Percentiles rank a stretch among this genome's conserved stretches.
phyloP scores from a whole-genome alignment of 1,140 invertebrate genomes.

The Drosophila miranda region DNA sequence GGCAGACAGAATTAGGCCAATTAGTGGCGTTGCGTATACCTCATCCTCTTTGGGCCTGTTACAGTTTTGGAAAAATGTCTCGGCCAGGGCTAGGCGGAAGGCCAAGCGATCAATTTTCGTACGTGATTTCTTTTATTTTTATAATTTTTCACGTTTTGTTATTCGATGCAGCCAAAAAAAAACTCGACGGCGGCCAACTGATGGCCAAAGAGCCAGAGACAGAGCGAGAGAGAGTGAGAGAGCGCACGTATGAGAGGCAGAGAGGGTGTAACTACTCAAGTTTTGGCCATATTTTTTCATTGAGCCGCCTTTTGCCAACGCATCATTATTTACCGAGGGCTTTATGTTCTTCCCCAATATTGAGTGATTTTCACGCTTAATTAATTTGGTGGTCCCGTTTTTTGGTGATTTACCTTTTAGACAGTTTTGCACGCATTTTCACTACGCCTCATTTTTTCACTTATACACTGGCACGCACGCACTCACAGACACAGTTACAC shows the following conservation, averaged over 20 bases:
- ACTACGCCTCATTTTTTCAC: slow-evolving; percentile 78
- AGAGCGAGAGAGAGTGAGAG: slow-evolving; percentile 4
- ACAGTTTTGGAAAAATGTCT: slow-evolving; percentile 21
- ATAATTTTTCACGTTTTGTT: slow-evolving; percentile 47
- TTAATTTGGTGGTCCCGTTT: slow-evolving; percentile 20
- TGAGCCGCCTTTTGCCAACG: slow-evolving; percentile 60
- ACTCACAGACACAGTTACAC: slow-evolving; percentile 68
- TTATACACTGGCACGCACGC: slow-evolving; percentile 57
- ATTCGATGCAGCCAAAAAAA: slow-evolving; percentile 33
- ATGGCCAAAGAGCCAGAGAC: slow-evolving; percentile 7
- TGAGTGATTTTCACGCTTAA: slow-evolving; percentile 5
- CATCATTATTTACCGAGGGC: slow-evolving; percentile 31
- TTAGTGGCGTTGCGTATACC: slow-evolving; percentile 16
- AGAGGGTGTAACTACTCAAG: slow-evolving; percentile 44
- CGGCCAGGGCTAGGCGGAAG: slow-evolving; percentile 4
- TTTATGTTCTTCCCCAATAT: slow-evolving; percentile 4
- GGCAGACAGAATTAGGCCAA: slow-evolving; percentile 27
- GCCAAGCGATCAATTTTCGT: slow-evolving; percentile 41
- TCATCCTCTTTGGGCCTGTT: slow-evolving; percentile 1
- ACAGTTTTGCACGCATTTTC: slow-evolving; percentile 69
- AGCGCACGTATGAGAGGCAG: slow-evolving; percentile 9
- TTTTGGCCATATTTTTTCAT: slow-evolving; percentile 52
- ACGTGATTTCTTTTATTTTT: slow-evolving; percentile 50
- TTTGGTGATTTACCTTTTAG: slow-evolving; percentile 58
- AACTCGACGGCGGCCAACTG: slow-evolving; percentile 15